A percentile compares a stretch with the other conserved stretches of the same genome.
phyloP scores from a whole-genome alignment of 2,113 vertebrate genomes.

The Chunga burmeisteri region DNA sequence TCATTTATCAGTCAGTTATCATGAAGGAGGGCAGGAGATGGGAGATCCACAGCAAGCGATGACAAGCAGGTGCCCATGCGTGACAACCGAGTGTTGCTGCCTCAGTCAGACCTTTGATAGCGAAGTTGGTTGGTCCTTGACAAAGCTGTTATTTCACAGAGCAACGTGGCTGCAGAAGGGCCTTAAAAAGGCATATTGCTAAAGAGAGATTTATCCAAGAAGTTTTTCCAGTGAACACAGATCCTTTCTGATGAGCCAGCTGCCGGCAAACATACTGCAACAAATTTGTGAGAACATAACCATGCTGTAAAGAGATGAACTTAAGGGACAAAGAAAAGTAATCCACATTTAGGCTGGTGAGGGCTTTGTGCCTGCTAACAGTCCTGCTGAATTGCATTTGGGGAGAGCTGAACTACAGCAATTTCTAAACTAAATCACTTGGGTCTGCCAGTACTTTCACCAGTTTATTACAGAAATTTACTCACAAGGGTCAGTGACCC shows the following conservation, averaged over 20 bases:
- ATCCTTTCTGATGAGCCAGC: slow-evolving; percentile 48
- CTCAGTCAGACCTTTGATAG: neutral
- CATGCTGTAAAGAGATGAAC: slow-evolving; percentile 36
- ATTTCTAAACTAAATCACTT: slow-evolving; percentile 54
- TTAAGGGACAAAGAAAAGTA: slow-evolving; percentile 64
- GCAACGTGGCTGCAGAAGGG: neutral
- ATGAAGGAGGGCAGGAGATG: neutral
- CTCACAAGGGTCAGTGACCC: slow-evolving; percentile 64
- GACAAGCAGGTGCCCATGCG: neutral
- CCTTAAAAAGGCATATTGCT: slow-evolving; percentile 4
- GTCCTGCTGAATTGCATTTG: slow-evolving; percentile 53
- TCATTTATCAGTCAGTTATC: neutral
- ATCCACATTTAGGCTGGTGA: slow-evolving; percentile 53
- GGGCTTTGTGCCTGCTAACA: slow-evolving; percentile 12
- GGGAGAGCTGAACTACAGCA: slow-evolving; percentile 28
- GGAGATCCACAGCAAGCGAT: neutral
- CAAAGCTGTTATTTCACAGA: neutral
- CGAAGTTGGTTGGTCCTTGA: neutral
- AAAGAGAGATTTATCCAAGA: slow-evolving; percentile 23
- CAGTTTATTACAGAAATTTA: slow-evolving; percentile 68
- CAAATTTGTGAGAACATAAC: slow-evolving; percentile 54
- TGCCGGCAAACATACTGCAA: neutral
- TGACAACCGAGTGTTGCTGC: fast-evolving
- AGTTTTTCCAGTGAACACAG: slow-evolving; percentile 32
- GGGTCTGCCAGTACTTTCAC: slow-evolving; percentile 29